Conservation (phyloP, 2,797 vertebrate species). For the Epinephelus malabaricus region DNA sequence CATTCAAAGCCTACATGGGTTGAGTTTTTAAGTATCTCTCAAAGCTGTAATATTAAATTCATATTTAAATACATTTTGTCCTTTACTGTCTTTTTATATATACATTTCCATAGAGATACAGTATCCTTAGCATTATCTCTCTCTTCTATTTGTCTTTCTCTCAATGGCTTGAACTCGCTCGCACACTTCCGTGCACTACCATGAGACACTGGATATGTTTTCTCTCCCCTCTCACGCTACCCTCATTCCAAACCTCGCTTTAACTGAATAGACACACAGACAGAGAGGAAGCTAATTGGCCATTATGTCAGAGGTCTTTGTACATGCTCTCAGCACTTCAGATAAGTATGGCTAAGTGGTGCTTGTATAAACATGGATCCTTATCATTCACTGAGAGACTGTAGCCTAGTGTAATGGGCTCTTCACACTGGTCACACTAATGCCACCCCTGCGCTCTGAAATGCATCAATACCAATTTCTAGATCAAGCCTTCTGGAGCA, state of each 20-base stretch:
- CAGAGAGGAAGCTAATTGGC: slow-evolving; percentile 74
- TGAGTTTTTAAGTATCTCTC: background rate
- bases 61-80: background rate
- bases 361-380: slow-evolving; percentile 79
- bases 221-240: slow-evolving; percentile 73
- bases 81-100: background rate
- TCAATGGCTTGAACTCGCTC: slow-evolving; percentile 7
- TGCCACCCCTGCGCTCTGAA: slow-evolving; percentile 29
- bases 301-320: slow-evolving; percentile 78
- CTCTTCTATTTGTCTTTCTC: slow-evolving; percentile 1
- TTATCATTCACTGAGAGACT: slow-evolving; percentile 75
- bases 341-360: slow-evolving; percentile 79
- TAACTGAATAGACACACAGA: slow-evolving; percentile 49
- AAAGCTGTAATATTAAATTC: background rate
- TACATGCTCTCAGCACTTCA: slow-evolving; percentile 74
- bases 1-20: background rate
- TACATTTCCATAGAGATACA: background rate
- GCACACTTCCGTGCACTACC: slow-evolving; percentile 35
- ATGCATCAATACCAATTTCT: slow-evolving; percentile 12
- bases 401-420: slow-evolving; percentile 50
- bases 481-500: slow-evolving; percentile 1
- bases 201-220: slow-evolving; percentile 69
- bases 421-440: slow-evolving; percentile 45
- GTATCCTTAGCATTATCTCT: background rate
- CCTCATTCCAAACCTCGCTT: slow-evolving; percentile 46